phyloP scores from a whole-genome alignment of 2,888 invertebrate species.

The Clistopyga incitator region DNA sequence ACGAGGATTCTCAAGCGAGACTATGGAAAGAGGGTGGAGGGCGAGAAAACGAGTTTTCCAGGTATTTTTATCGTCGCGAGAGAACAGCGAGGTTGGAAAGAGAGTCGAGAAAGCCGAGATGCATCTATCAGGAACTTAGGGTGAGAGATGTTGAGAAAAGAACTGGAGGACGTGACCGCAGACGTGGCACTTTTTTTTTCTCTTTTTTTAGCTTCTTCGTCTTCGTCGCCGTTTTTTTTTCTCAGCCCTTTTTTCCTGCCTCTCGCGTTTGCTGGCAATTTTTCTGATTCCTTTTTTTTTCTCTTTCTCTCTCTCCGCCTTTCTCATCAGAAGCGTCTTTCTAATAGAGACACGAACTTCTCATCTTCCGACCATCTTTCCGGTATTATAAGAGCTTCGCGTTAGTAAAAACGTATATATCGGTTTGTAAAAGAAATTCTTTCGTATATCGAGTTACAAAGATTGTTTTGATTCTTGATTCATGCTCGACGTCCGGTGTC shows the following conservation, averaged over 20 bases:
- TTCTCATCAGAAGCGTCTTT: constrained; percentile 38
- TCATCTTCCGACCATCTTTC: neutral
- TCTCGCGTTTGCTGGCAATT: constrained; percentile 45
- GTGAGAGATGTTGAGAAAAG: constrained; percentile 34
- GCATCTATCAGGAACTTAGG: constrained; percentile 43
- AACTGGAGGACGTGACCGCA: constrained; percentile 17
- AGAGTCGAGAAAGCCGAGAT: constrained; percentile 32
- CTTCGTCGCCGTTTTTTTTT: constrained; percentile 13
- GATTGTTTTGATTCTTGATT: constrained; percentile 15
- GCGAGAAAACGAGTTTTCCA: constrained; percentile 51
- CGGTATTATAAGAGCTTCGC: constrained; percentile 18
- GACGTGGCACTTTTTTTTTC: constrained; percentile 39
- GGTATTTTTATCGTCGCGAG: constrained; percentile 50
- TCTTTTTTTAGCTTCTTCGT: constrained; percentile 18
- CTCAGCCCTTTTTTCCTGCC: neutral
- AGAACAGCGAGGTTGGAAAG: neutral
- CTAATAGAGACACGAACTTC: constrained; percentile 30
- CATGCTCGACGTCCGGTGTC: neutral
- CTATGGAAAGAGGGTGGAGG: constrained; percentile 9
- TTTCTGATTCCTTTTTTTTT: constrained; percentile 16
- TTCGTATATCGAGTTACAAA: constrained; percentile 4
- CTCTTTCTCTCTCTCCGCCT: constrained; percentile 1
- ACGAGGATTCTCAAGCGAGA: constrained; percentile 25
- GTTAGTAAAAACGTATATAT: neutral
- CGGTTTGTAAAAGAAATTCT: constrained; percentile 1